phyloP scores from a whole-genome alignment of 2,113 vertebrate genomes.

The Indicator indicator region DNA sequence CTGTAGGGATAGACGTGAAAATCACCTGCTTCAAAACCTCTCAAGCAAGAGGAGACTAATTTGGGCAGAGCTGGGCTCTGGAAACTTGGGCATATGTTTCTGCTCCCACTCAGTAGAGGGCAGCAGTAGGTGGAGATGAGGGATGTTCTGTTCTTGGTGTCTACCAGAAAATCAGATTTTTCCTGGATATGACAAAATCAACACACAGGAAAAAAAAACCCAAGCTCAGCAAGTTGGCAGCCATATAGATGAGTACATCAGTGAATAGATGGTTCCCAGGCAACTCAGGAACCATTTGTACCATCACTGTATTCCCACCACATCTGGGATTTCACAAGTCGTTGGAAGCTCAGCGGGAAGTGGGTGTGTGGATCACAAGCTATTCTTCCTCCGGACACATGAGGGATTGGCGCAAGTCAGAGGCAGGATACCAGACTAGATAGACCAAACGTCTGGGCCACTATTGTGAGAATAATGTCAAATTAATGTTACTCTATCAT shows the following conservation, averaged over 20 bases:
- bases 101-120: constrained; percentile 54
- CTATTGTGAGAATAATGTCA: constrained; percentile 68
- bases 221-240: constrained; percentile 7
- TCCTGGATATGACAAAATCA: constrained; percentile 35
- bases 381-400: constrained; percentile 64
- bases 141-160: background rate
- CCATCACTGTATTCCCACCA: background rate
- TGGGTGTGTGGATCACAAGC: constrained; percentile 53
- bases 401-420: constrained; percentile 40
- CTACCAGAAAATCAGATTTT: constrained; percentile 43
- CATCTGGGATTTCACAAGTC: constrained; percentile 63
- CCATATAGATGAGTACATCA: background rate
- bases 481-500: constrained; percentile 55
- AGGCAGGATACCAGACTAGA: constrained; percentile 60
- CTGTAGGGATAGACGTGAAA: constrained; percentile 14
- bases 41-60: background rate
- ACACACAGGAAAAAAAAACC: background rate
- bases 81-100: background rate
- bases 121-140: constrained; percentile 33
- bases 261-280: constrained; percentile 40
- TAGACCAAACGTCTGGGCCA: constrained; percentile 61
- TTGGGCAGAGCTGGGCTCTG: background rate
- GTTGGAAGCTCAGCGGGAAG: constrained; percentile 52
- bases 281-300: constrained; percentile 46
- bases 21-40: constrained; percentile 18